phyloP scores from a whole-genome alignment of 2,888 invertebrate species.

The Oithona nana region DNA sequence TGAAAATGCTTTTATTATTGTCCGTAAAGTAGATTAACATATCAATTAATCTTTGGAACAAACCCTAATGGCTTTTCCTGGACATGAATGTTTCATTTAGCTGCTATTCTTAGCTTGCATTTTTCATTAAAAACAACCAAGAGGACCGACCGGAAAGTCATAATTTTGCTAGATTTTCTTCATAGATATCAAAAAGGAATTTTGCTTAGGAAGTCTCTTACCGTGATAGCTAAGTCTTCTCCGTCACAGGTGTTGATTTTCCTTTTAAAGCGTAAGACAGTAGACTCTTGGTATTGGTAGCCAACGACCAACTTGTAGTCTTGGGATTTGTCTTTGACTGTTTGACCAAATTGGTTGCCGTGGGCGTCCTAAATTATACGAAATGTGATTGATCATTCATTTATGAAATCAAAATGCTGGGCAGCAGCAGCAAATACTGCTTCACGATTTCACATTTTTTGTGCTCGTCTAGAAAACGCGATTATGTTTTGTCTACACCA shows the following conservation, averaged over 20 bases:
- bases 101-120: too few relatives aligned
- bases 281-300: conserved; percentile 65
- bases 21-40: too few relatives aligned
- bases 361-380: conserved; percentile 4
- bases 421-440: too few relatives aligned
- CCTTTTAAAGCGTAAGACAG: conserved; percentile 57
- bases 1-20: too few relatives aligned
- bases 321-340: conserved; percentile 34
- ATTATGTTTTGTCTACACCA: too few relatives aligned
- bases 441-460: too few relatives aligned
- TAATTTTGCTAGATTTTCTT: not conserved
- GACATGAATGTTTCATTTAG: too few relatives aligned
- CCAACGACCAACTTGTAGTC: conserved; percentile 64
- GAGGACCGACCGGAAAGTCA: not conserved
- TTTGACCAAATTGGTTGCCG: not conserved
- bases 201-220: conserved; percentile 14
- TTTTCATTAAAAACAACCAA: too few relatives aligned
- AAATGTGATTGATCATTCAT: not conserved
- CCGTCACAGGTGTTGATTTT: conserved; percentile 65
- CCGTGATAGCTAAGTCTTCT: conserved; percentile 15
- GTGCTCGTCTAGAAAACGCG: too few relatives aligned
- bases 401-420: too few relatives aligned
- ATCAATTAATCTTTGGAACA: too few relatives aligned
- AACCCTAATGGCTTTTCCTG: too few relatives aligned
- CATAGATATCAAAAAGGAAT: not conserved